Evolutionary conservation across 2,888 invertebrate genomes (phyloP), one percentile per base, ranked within the genome.

Genomic region (Rhamnusium bicolor): DNA sequence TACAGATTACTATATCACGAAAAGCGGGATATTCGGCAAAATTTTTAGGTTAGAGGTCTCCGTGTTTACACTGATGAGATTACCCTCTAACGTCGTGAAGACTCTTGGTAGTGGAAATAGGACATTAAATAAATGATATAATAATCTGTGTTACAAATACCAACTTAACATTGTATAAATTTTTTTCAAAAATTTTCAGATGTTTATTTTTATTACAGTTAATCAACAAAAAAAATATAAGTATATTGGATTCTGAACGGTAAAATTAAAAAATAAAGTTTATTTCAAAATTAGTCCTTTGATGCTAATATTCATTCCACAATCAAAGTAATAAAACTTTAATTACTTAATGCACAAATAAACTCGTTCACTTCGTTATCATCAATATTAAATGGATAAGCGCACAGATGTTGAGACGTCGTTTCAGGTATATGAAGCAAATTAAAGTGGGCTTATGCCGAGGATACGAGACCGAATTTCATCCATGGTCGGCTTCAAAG

Each of bases 401-500:
- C 49, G 63, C 51, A 27, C 51, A 49, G 29, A 63, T 49, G 63
- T 40, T 60, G 40, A 21, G 8, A 51, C 63, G 40, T 51, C 69
- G 69, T 81, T 80, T 81, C 78, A 78, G 81, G 79, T 81, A 81
- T 77, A 82, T 80, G 79, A 78, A 75, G 79, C 80, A 82, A 82
- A 83, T 82, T 82, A 81, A 80, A 79, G 75, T 61, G 68, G 49
- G 61, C 58, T 61, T 61, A 63, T 18, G 32, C n/a, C 51, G 47
- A 49, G 47, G 66, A 65, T 53, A 53, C 53, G 79, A 78, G 77
- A 80, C 78, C 78, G 80, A 82, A 83, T 84, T 85, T 84, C 84
- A 84, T 79, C 79, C 84, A 81, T 83, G 82, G 82, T 77, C 83
- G 84, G 77, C 79, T 82, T 81, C 83, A 83, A 83, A 84, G 83